Conservation (phyloP, 2,797 vertebrate species). For the Sebastes vulpes region DNA sequence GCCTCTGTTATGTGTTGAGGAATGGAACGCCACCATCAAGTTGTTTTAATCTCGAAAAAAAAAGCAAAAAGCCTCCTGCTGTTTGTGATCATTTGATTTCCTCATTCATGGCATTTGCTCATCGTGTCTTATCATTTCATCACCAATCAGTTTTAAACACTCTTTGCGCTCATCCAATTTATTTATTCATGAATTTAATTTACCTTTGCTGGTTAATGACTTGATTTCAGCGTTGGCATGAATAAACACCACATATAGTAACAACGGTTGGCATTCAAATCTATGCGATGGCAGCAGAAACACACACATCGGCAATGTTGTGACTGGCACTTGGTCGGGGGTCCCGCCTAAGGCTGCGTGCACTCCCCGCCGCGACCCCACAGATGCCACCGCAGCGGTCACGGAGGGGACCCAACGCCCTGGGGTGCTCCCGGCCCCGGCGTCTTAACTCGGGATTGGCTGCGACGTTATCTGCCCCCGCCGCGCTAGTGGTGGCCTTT, state of each 20-base stretch:
- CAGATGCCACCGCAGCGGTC: conserved; percentile 60
- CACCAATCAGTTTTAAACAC: conserved; percentile 34
- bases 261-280: conserved; percentile 51
- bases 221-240: conserved; percentile 13
- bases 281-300: conserved; percentile 42
- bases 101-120: conserved; percentile 3
- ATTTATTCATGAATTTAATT: conserved; percentile 54
- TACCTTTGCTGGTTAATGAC: conserved; percentile 48
- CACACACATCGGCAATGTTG: conserved; percentile 41
- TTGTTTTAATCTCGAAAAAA: not conserved
- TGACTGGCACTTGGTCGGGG: conserved; percentile 55
- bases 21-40: not conserved
- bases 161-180: conserved; percentile 6
- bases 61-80: conserved; percentile 16
- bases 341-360: conserved; percentile 23
- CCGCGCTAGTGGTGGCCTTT: conserved; percentile 57
- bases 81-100: conserved; percentile 28
- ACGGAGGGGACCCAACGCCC: conserved; percentile 29
- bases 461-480: conserved; percentile 27
- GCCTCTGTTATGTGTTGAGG: conserved; percentile 1
- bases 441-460: conserved; percentile 63
- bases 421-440: not conserved
- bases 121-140: conserved; percentile 31
- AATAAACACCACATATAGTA: conserved; percentile 33
- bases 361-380: conserved; percentile 16